These are phyloP conservation scores for Smittia aterrima DNA, from an alignment of 2,888 invertebrate species.

Conservation along the genomic window DNA sequence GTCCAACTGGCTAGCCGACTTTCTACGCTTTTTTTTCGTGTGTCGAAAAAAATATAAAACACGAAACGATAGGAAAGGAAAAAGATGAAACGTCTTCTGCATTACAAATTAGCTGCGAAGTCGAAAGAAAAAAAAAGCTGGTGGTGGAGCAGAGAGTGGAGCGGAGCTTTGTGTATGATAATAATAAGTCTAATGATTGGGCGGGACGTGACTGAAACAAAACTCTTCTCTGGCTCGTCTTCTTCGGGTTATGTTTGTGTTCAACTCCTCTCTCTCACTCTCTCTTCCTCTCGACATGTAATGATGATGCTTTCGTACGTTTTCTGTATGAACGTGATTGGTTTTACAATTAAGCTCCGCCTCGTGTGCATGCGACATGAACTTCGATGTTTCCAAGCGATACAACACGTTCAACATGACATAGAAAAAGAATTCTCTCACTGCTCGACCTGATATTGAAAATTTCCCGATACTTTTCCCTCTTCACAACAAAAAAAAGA, in stretches of 20 bases:
- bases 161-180: background rate
- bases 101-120: slow-evolving; percentile 33
- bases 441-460: slow-evolving; percentile 44
- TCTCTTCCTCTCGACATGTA: background rate
- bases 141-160: background rate
- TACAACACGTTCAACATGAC: slow-evolving; percentile 24
- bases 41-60: background rate
- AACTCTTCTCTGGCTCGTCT: background rate
- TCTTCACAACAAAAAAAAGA: too few species aligned
- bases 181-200: slow-evolving; percentile 39
- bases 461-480: slow-evolving; percentile 45
- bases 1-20: slow-evolving; percentile 40
- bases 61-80: background rate
- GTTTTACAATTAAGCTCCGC: slow-evolving; percentile 41
- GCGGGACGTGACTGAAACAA: slow-evolving; percentile 38
- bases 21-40: background rate
- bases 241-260: background rate
- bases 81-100: slow-evolving; percentile 40
- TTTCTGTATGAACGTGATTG: slow-evolving; percentile 40
- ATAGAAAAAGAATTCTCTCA: background rate
- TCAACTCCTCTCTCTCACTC: background rate
- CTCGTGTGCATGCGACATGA: background rate
- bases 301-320: slow-evolving; percentile 34
- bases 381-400: background rate
- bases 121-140: background rate